These are phyloP conservation scores for Dendrolimus kikuchii DNA, from an alignment of 1,140 invertebrate species.

Conservation along the genomic window DNA sequence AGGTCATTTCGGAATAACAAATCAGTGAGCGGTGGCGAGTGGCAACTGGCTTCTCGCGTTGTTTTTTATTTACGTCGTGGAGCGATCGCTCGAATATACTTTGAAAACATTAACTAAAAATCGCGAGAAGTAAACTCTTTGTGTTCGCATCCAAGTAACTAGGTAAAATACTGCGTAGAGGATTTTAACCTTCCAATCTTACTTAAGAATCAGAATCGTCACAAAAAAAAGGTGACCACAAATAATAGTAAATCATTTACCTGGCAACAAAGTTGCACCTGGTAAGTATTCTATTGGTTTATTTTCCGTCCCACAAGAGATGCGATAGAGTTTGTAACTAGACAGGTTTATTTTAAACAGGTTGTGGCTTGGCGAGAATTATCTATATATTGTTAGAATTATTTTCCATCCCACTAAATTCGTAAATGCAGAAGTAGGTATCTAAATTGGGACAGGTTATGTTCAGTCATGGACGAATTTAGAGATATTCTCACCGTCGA, in stretches of 20 bases:
- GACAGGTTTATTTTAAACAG: conserved; percentile 42
- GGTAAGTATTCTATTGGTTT: conserved; percentile 21
- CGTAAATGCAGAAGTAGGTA: no score
- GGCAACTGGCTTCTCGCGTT: conserved; percentile 16
- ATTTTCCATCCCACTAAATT: no score
- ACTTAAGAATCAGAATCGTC: neutral
- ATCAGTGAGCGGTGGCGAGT: conserved; percentile 23
- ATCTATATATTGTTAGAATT: conserved; percentile 5
- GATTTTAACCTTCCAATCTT: no score
- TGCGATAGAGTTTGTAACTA: conserved; percentile 29
- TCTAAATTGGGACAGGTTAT: no score
- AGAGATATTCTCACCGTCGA: no score
- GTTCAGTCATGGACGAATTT: no score
- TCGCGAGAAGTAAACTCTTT: conserved; percentile 9
- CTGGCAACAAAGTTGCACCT: conserved; percentile 27
- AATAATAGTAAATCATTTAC: conserved; percentile 19
- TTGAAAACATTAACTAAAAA: conserved; percentile 13
- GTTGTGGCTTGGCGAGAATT: conserved; percentile 21
- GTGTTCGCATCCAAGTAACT: no score
- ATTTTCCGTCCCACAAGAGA: conserved; percentile 25
- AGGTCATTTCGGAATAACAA: conserved; percentile 47
- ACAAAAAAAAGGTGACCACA: conserved; percentile 8
- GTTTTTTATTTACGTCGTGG: conserved; percentile 20
- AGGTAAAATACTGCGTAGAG: no score
- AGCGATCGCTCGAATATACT: conserved; percentile 18